Base-by-base conservation (phyloP, 2,113 vertebrate genomes). In the Ginglymostoma cirratum region DNA sequence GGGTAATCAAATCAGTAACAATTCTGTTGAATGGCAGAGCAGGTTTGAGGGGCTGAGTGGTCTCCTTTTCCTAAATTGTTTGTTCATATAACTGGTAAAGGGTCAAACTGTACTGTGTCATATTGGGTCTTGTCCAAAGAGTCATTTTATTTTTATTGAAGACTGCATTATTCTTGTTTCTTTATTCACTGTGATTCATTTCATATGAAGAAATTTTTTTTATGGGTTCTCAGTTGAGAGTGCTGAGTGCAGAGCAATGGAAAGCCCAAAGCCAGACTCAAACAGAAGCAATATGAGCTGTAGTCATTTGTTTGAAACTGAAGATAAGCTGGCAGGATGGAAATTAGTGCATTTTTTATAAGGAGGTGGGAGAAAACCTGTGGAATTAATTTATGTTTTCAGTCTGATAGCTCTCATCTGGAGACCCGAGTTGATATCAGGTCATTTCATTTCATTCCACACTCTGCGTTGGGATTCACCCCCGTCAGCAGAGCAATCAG, bases 391-490 rank as follows among this genome's bases (percentile, higher is more conserved):
- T 72, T 34, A 95, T 95, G 69, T 48, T 23, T 95, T 52, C 67
- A 45, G 69, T 69, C 69, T 95, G 69, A 95, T 72, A 95, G 94
- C 42, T 52, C 94, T 72, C 94, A 76, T 52, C 42, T 70, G 42
- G 67, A 95, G 94, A 95, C 69, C 67, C 1, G 94, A 72, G 67
- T 95, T 95, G 94, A 72, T 95, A 34, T 48, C 94, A 72, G 94
- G 94, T 72, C 94, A 95, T 95, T 95, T 72, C 94, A 95, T 72
- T 95, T 72, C 94, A 72, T 76, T 95, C 38, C 93, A 70, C 0
- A 30, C 61, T 94, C 38, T 61, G 21, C 66, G 10, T 8, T 70
- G 67, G 42, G 42, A 48, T 72, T 95, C 94, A 76, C 69, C 94
- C 69, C 94, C 45, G 27, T 72, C 45, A 52, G 69, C 94, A 72